Evolutionary conservation across 2,797 vertebrate species (phyloP).

Genomic region (Rhadinocentrus ornatus): DNA sequence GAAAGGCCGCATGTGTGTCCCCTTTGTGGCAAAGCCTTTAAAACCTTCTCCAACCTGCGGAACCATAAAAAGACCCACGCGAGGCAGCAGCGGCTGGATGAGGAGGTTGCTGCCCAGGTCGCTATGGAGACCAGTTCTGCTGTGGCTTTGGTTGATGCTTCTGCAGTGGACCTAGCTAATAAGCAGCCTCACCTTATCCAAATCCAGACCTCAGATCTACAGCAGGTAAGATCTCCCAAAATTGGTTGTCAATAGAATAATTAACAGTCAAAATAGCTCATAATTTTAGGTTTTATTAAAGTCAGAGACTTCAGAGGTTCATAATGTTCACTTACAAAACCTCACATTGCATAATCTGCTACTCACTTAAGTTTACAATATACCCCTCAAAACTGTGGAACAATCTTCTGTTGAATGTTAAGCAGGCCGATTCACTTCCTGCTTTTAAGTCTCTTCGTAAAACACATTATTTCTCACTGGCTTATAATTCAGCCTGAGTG

Average conservation of each 20-base stretch:
- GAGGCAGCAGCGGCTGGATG: conserved; percentile 70
- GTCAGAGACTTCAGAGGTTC: conserved; percentile 1
- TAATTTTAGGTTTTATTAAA: conserved; percentile 1
- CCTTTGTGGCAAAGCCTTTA: conserved; percentile 85
- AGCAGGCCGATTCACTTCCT: no score
- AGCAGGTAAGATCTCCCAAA: conserved; percentile 69
- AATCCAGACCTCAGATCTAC: conserved; percentile 80
- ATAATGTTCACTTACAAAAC: conserved; percentile 5
- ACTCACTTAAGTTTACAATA: not conserved
- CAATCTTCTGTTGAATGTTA: no score
- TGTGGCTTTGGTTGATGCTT: conserved; percentile 65
- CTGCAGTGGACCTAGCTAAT: conserved; percentile 59
- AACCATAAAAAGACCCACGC: conserved; percentile 86
- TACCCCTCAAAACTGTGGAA: no score
- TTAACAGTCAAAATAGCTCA: not conserved
- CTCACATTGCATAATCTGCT: not conserved
- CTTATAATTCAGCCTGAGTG: no score
- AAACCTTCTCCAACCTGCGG: conserved; percentile 86
- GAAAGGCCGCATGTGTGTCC: conserved; percentile 82
- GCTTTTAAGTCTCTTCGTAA: no score
- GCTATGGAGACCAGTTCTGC: conserved; percentile 51
- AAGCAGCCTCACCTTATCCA: conserved; percentile 82
- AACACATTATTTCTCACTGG: no score
- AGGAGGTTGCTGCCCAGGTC: conserved; percentile 52
- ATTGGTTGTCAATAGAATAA: not conserved